A percentile compares a stretch with the other conserved stretches of the same genome.
phyloP scores from a whole-genome alignment of 2,797 vertebrate species.

The Austrolebias charrua region DNA sequence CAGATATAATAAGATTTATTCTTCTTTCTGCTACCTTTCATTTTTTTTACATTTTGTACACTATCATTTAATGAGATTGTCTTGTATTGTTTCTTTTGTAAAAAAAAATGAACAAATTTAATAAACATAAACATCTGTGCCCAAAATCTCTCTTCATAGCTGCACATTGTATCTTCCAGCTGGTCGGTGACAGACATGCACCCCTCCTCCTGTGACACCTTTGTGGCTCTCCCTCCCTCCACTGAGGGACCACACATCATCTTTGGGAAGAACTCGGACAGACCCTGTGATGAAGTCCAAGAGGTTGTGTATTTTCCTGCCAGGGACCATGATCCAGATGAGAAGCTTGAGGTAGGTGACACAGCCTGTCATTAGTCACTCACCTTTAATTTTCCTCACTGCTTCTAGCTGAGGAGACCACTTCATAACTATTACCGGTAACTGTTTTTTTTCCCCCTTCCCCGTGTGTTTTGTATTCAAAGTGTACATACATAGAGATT shows the following conservation, averaged over 20 bases:
- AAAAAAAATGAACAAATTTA: too few species aligned
- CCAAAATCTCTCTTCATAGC: neutral
- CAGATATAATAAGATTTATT: too few species aligned
- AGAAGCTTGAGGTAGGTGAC: constrained; percentile 83
- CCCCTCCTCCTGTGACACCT: constrained; percentile 90
- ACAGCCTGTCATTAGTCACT: constrained; percentile 4
- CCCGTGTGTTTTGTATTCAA: constrained; percentile 23
- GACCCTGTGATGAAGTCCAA: constrained; percentile 93
- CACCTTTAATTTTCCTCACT: constrained; percentile 16
- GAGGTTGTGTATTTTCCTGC: constrained; percentile 88
- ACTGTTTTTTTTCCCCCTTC: neutral
- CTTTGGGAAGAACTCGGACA: constrained; percentile 96
- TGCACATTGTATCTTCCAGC: neutral
- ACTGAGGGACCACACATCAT: constrained; percentile 81
- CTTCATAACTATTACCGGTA: constrained; percentile 15
- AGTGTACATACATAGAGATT: constrained; percentile 93
- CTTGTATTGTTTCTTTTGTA: too few species aligned
- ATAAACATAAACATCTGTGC: too few species aligned
- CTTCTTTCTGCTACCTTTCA: too few species aligned
- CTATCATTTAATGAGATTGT: too few species aligned
- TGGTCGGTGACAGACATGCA: constrained; percentile 54
- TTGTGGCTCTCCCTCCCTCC: constrained; percentile 92
- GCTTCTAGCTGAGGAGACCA: constrained; percentile 1
- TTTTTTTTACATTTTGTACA: too few species aligned
- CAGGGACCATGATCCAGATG: constrained; percentile 65